Evolutionary conservation across 2,113 vertebrate species (phyloP), one percentile per base, ranked within the genome.

Genomic region (Elephas maximus): DNA sequence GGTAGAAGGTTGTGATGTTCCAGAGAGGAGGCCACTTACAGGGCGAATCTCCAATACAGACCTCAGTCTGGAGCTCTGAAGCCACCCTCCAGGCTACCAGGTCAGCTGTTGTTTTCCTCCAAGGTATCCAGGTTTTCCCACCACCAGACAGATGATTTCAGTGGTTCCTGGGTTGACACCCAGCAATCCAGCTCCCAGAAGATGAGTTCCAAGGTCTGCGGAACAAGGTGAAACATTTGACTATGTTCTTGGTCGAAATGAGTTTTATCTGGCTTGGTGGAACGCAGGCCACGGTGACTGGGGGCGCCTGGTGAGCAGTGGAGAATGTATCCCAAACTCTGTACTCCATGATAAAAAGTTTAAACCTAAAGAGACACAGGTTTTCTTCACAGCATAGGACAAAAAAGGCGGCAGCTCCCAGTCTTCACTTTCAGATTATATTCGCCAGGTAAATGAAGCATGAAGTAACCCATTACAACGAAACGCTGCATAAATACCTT

Each of bases 401-500:
- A 3, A 96, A 96, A 94, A 78, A 71, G 85, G 26, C 51, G 2
- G 62, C 5, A 2, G 18, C 62, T 30, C 48, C 65, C 60, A 5
- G 67, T 7, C 78, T 94, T 96, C 76, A 88, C 95, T 94, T 83
- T 97, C 74, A 96, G 97, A 94, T 96, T 97, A 2, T 73, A 93
- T 93, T 98, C 20, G 0, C 95, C 97, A 98, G 98, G 98, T 97
- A 97, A 98, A 98, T 97, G 97, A 98, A 98, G 98, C 97, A 88
- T 62, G 98, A 98, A 98, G 98, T 97, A 98, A 94, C 97, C 98
- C 98, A 97, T 98, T 97, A 98, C 87, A 95, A 95, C 96, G 97
- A 97, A 97, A 98, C 83, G 76, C 96, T 37, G 37, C 96, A 95
- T 94, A 98, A 98, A 97, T 97, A 94, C 98, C 98, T 98, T 97